Conservation (phyloP, 1,140 invertebrate species). For the Campodea augens region DNA sequence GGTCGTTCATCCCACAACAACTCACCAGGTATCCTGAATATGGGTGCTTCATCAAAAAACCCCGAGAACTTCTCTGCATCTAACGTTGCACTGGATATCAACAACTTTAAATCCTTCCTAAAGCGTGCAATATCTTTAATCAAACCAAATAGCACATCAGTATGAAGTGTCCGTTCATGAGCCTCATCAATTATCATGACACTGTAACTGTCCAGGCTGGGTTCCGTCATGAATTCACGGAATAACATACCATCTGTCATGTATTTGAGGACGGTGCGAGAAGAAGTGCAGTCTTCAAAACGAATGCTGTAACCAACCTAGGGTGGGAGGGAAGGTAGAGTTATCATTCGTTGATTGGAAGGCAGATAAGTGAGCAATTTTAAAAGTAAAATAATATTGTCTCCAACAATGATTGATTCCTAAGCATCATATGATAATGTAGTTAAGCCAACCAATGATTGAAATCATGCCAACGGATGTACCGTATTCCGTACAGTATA, state of each 20-base stretch:
- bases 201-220: constrained; percentile 82
- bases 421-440: too few relatives aligned
- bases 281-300: constrained; percentile 61
- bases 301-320: constrained; percentile 56
- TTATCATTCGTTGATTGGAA: too few relatives aligned
- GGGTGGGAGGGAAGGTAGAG: constrained; percentile 13
- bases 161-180: constrained; percentile 93
- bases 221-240: constrained; percentile 91
- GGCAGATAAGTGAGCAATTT: too few relatives aligned
- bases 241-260: constrained; percentile 99
- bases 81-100: constrained; percentile 94
- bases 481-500: too few relatives aligned
- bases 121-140: constrained; percentile 96
- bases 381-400: too few relatives aligned
- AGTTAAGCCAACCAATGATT: too few relatives aligned
- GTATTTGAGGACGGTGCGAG: constrained; percentile 75
- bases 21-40: constrained; percentile 84
- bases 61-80: constrained; percentile 96
- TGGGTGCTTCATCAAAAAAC: constrained; percentile 97
- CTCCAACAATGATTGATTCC: too few relatives aligned
- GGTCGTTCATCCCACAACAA: too few relatives aligned
- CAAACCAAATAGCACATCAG: constrained; percentile 94
- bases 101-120: constrained; percentile 78
- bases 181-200: constrained; percentile 99
- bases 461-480: too few relatives aligned